phyloP scores from a whole-genome alignment of 2,797 vertebrate genomes.

The Neosilurus mollespiculum region DNA sequence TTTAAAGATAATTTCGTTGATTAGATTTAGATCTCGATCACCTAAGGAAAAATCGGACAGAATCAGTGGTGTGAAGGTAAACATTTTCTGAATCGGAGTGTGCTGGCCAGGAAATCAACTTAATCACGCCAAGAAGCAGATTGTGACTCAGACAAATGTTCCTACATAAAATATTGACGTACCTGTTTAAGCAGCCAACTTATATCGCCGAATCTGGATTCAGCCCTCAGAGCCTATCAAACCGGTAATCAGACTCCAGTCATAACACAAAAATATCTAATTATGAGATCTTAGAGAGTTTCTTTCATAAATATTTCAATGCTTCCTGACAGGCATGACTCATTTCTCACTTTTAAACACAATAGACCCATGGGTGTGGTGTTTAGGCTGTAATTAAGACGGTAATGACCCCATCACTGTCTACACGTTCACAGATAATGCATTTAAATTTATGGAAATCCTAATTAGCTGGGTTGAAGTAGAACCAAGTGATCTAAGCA shows the following conservation, averaged over 20 bases:
- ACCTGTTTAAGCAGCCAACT: neutral
- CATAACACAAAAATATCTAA: conserved; percentile 52
- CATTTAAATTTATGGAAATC: conserved; percentile 76
- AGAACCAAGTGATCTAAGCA: conserved; percentile 67
- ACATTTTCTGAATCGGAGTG: neutral
- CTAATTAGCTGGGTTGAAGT: conserved; percentile 69
- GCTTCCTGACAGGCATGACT: conserved; percentile 50
- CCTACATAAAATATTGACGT: neutral
- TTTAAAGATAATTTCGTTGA: neutral
- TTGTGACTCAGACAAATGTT: neutral
- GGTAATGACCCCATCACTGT: conserved; percentile 72
- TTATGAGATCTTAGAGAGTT: conserved; percentile 45
- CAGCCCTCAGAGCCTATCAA: conserved; percentile 18
- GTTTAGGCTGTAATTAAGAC: conserved; percentile 70
- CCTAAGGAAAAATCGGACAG: neutral
- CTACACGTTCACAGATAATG: conserved; percentile 72
- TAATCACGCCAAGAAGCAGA: neutral
- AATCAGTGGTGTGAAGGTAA: neutral
- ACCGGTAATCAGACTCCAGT: conserved; percentile 47
- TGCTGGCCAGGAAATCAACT: neutral
- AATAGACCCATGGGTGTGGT: conserved; percentile 60
- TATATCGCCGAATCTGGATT: neutral
- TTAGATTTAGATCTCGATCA: neutral
- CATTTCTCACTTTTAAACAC: conserved; percentile 56
- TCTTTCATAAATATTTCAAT: conserved; percentile 39